phyloP scores from a whole-genome alignment of 2,888 invertebrate species.

The Fragum whitleyi region DNA sequence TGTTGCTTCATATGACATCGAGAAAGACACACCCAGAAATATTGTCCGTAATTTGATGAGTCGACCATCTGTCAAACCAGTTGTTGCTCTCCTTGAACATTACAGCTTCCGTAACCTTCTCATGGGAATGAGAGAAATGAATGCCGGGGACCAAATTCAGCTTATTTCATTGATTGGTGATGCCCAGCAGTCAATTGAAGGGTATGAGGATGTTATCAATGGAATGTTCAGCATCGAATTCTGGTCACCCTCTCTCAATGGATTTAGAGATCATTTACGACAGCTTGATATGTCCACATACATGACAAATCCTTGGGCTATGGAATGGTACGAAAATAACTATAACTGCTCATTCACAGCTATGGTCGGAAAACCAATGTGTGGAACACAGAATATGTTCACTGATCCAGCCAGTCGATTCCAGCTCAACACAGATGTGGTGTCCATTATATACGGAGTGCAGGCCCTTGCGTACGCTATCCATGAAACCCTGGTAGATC shows the following conservation, averaged over 20 bases:
- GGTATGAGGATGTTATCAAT: conserved; percentile 72
- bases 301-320: conserved; percentile 80
- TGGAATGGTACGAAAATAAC: conserved; percentile 77
- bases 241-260: conserved; percentile 42
- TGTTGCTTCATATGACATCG: conserved; percentile 70
- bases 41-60: conserved; percentile 63
- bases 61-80: conserved; percentile 70
- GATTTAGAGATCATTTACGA: conserved; percentile 62
- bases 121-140: conserved; percentile 51
- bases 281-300: conserved; percentile 66
- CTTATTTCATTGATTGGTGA: conserved; percentile 70
- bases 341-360: conserved; percentile 75
- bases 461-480: conserved; percentile 77
- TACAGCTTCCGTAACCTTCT: conserved; percentile 62
- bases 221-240: conserved; percentile 74
- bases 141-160: conserved; percentile 70
- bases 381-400: conserved; percentile 55
- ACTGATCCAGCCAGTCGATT: conserved; percentile 59
- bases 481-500: conserved; percentile 71
- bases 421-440: conserved; percentile 65
- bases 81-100: conserved; percentile 67
- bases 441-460: conserved; percentile 77
- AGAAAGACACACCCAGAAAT: conserved; percentile 23
- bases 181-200: conserved; percentile 60
- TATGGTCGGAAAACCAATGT: conserved; percentile 40